Conservation (phyloP, 2,113 vertebrate species). For the Daubentonia madagascariensis region DNA sequence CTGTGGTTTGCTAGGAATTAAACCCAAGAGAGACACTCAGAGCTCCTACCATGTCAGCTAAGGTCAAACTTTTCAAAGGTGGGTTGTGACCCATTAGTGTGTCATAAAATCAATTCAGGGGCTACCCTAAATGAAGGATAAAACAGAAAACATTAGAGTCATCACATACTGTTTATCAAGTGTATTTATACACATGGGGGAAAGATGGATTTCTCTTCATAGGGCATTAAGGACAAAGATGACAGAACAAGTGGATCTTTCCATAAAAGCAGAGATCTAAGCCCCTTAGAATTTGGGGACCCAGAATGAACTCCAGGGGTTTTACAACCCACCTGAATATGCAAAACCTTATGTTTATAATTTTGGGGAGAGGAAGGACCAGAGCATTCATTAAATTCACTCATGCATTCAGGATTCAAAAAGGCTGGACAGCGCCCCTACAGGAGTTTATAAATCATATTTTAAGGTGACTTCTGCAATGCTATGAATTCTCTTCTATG, state of each 20-base stretch:
- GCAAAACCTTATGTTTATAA: neutral
- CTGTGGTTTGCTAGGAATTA: constrained; percentile 93
- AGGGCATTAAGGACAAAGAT: neutral
- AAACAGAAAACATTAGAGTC: neutral
- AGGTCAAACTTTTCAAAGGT: neutral
- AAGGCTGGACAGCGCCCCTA: neutral
- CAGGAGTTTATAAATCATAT: neutral
- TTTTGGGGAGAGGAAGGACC: neutral
- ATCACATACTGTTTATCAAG: neutral
- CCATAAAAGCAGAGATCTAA: neutral
- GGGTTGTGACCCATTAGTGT: neutral
- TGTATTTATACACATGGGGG: neutral
- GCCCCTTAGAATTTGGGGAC: neutral
- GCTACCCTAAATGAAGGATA: neutral
- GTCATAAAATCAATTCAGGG: constrained; percentile 11
- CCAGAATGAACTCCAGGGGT: neutral
- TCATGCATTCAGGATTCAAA: neutral
- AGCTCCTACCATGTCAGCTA: neutral
- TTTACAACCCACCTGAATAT: neutral
- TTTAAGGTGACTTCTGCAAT: neutral
- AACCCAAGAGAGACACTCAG: constrained; percentile 25
- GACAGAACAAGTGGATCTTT: neutral
- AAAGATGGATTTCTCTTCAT: neutral
- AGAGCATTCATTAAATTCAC: neutral
- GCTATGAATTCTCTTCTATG: neutral